Conservation (phyloP, 2,113 vertebrate species). For the Puma concolor region DNA sequence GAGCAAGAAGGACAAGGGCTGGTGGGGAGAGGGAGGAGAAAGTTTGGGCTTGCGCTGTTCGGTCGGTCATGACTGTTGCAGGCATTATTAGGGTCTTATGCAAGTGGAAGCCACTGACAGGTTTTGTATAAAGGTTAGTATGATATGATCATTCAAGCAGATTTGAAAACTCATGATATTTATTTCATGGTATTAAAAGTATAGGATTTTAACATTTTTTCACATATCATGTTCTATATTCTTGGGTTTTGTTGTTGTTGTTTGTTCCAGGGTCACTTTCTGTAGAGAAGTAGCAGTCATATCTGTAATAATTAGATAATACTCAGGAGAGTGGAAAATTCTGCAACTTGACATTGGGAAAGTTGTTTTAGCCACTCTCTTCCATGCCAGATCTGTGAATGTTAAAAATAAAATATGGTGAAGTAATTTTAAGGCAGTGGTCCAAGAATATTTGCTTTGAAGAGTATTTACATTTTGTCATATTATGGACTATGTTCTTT, state of each 20-base stretch:
- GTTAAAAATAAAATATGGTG: constrained; percentile 6
- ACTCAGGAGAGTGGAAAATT: neutral
- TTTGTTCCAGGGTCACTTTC: neutral
- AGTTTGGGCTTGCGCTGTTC: neutral
- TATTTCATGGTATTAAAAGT: neutral
- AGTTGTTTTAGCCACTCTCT: neutral
- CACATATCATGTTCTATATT: neutral
- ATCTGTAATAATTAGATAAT: neutral
- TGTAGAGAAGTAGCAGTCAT: neutral
- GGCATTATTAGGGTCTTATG: neutral
- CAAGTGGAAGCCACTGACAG: neutral
- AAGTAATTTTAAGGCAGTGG: neutral
- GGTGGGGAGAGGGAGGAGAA: neutral
- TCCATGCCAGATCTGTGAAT: neutral
- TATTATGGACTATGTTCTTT: neutral
- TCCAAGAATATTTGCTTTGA: neutral
- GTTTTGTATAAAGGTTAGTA: neutral
- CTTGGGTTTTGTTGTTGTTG: neutral
- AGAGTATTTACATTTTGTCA: neutral
- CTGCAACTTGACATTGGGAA: neutral
- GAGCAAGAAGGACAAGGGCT: neutral
- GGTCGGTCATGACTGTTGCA: accelerated
- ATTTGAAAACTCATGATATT: neutral
- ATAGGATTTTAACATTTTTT: neutral
- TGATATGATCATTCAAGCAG: neutral